Base-by-base conservation (phyloP, 2,113 vertebrate genomes). In the Hydrolagus affinis region DNA sequence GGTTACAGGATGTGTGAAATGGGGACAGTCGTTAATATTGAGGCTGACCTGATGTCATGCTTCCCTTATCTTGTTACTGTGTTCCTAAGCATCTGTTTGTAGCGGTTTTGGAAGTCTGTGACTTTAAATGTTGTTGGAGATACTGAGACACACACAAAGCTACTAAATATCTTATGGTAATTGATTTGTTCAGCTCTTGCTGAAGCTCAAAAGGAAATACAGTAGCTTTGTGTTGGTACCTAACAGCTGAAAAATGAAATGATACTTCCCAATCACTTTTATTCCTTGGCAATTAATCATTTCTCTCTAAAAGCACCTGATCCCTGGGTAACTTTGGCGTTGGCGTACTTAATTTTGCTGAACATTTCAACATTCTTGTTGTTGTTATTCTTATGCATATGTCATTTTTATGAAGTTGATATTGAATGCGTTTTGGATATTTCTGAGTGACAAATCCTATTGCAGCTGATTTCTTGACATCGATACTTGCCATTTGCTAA, bases 261-360 rank as follows among this genome's bases (percentile, higher is more conserved):
- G 44, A 32, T 23, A 25, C 62, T 32, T 83, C 78, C 30, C 32
- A 30, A 83, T 68, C 62, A 83, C 62, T 62, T 83, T 83, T 83
- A 66, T 83, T 66, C 62, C 30, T 83, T 64, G 62, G 32, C 14
- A 83, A 83, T 83, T 66, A 68, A 83, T 83, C 66, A 83, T 83
- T 68, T 30, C 66, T 60, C 60, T 32, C 64, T 60, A 15, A 28
- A 68, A 83, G 62, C 62, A 83, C 66, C 17, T 0, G 28, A 32
- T 66, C 64, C 15, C 23, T 30, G 21, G 66, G 21, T 68, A 32
- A 15, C 25, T 32, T 60, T 30, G 32, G 66, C 8, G 17, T 60
- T 30, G 32, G 66, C 8, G 17, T 60, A 12, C 21, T 32, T 68
- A 28, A 66, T 32, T 30, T 28, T 83, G 28, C 23, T n/a, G 25